These are phyloP conservation scores for Marronus borbonicus DNA, from an alignment of 2,888 invertebrate species.

Conservation along the genomic window DNA sequence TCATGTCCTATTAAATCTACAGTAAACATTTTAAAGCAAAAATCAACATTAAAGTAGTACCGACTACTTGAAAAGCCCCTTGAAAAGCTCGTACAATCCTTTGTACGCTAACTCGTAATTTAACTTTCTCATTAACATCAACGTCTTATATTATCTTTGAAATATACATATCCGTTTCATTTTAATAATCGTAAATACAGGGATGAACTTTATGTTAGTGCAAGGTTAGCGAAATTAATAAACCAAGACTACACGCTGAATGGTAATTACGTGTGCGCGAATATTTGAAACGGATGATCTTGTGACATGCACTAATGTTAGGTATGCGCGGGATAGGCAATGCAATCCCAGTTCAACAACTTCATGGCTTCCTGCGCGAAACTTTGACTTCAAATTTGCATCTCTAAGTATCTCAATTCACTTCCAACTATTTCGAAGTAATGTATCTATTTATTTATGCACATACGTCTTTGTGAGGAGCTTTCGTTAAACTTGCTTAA, in stretches of 20 bases:
- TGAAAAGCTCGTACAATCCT: neutral
- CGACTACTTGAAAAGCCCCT: neutral
- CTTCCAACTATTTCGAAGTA: constrained; percentile 20
- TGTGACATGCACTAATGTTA: neutral
- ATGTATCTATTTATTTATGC: constrained; percentile 1
- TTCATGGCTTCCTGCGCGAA: constrained; percentile 12
- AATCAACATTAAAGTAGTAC: neutral
- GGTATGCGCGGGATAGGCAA: constrained; percentile 19
- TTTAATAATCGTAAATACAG: neutral
- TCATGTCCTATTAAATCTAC: neutral
- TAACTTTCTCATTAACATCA: neutral
- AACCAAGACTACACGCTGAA: neutral
- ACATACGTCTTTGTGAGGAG: neutral
- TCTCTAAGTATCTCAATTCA: constrained; percentile 34
- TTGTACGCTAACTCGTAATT: no score
- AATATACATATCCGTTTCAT: neutral
- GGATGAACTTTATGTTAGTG: neutral
- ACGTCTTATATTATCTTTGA: neutral
- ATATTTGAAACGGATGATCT: constrained; percentile 6
- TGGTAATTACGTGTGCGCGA: neutral
- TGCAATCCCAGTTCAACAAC: constrained; percentile 10
- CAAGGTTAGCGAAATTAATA: neutral
- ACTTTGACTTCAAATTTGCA: constrained; percentile 32
- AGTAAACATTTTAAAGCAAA: neutral
- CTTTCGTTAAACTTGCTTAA: no score